phyloP scores from a whole-genome alignment of 2,888 invertebrate genomes.

The Lobophora halterata region DNA sequence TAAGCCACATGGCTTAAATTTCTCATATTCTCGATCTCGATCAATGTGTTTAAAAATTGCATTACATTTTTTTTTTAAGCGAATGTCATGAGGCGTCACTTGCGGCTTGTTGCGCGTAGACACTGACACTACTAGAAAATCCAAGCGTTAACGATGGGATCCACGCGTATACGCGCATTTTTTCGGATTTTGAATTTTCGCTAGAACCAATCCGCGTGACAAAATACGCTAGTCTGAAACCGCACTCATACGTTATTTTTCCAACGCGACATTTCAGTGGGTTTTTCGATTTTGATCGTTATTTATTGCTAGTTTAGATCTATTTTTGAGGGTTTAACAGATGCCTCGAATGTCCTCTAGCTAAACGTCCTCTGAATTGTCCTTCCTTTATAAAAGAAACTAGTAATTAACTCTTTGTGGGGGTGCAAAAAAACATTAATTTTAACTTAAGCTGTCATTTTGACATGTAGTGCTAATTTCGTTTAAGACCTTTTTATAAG shows the following conservation, averaged over 20 bases:
- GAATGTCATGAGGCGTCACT: too few species aligned
- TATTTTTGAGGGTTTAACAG: slow-evolving; percentile 20
- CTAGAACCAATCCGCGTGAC: too few species aligned
- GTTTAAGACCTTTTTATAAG: slow-evolving; percentile 3
- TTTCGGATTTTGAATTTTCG: too few species aligned
- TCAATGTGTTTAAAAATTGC: too few species aligned
- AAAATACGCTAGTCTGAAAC: too few species aligned
- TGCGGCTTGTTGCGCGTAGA: too few species aligned
- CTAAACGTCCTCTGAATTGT: slow-evolving; percentile 24
- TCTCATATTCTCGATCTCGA: too few species aligned
- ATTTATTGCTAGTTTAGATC: slow-evolving; percentile 26
- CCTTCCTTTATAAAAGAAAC: slow-evolving; percentile 24
- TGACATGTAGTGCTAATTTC: slow-evolving; percentile 16
- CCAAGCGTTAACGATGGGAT: too few species aligned
- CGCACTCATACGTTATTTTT: slow-evolving; percentile 28
- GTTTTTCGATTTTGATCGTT: slow-evolving; percentile 38
- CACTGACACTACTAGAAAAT: too few species aligned
- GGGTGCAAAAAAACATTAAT: slow-evolving; percentile 26
- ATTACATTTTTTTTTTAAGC: too few species aligned
- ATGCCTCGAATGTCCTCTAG: slow-evolving; percentile 21
- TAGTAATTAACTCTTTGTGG: slow-evolving; percentile 30
- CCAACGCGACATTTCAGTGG: slow-evolving; percentile 18
- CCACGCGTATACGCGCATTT: slow-evolving; percentile 22
- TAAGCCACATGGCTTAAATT: too few species aligned
- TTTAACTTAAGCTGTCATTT: slow-evolving; percentile 20